Conservation (phyloP, 2,888 invertebrate genomes). For the Emmelina monodactyla region DNA sequence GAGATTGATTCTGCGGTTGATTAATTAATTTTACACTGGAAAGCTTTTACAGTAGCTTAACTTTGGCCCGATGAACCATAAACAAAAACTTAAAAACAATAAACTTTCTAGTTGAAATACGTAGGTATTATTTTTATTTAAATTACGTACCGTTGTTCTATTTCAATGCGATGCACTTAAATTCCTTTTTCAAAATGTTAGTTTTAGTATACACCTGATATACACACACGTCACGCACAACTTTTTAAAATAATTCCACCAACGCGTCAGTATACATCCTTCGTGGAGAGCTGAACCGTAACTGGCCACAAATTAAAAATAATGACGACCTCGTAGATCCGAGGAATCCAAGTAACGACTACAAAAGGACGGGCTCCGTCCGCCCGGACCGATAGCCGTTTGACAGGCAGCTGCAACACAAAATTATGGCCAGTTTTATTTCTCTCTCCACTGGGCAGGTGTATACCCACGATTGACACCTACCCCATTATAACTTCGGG, state of each 20-base stretch:
- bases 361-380: slow-evolving; percentile 42
- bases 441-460: slow-evolving; percentile 26
- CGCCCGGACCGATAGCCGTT: slow-evolving; percentile 45
- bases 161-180: no score
- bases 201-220: no score
- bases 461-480: slow-evolving; percentile 58
- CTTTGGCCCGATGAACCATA: no score
- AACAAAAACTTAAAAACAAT: no score
- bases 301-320: slow-evolving; percentile 39
- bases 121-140: no score
- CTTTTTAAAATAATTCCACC: slow-evolving; percentile 17
- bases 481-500: slow-evolving; percentile 52
- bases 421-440: slow-evolving; percentile 63
- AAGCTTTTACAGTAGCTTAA: no score
- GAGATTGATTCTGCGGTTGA: no score
- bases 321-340: slow-evolving; percentile 41
- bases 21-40: no score
- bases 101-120: no score
- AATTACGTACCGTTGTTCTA: no score
- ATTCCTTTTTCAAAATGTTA: no score
- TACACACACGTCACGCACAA: no score
- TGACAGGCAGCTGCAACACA: slow-evolving; percentile 61
- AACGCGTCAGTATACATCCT: slow-evolving; percentile 21
- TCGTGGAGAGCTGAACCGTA: slow-evolving; percentile 25
- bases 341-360: slow-evolving; percentile 44